Evolutionary conservation across 2,113 vertebrate species (phyloP).

Genomic region (Thunnus maccoyii): DNA sequence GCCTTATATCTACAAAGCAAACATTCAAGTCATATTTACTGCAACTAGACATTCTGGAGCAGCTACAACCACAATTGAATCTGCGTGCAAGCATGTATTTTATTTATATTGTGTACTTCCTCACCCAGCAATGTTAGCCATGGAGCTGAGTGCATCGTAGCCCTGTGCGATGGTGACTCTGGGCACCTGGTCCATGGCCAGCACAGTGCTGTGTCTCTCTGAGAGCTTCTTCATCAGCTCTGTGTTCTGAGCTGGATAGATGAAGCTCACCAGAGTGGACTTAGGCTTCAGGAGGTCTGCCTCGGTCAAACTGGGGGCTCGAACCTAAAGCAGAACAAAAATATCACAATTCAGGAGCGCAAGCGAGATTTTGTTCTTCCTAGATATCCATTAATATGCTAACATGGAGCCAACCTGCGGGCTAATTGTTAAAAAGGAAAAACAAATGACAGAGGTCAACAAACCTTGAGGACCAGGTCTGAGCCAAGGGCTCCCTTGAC

Average conservation of each 20-base stretch:
- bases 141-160: conserved; percentile 85
- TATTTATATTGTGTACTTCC: neutral
- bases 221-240: conserved; percentile 82
- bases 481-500: conserved; percentile 77
- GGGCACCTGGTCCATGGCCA: conserved; percentile 87
- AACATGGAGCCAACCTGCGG: neutral
- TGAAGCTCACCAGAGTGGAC: conserved; percentile 83
- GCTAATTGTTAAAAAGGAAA: neutral
- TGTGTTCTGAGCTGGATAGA: conserved; percentile 86
- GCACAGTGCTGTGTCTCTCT: conserved; percentile 79
- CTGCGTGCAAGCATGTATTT: neutral
- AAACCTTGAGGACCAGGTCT: conserved; percentile 83
- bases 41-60: neutral
- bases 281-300: conserved; percentile 80
- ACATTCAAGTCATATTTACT: conserved; percentile 10
- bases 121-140: conserved; percentile 87
- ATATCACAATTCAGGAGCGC: neutral
- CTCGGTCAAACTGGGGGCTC: conserved; percentile 80
- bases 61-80: conserved; percentile 45
- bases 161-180: conserved; percentile 89
- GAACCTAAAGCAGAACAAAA: conserved; percentile 64
- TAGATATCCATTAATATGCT: no score
- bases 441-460: neutral
- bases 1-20: conserved; percentile 79
- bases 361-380: neutral